Conservation (phyloP, 2,888 invertebrate species). For the Pammene fasciana region DNA sequence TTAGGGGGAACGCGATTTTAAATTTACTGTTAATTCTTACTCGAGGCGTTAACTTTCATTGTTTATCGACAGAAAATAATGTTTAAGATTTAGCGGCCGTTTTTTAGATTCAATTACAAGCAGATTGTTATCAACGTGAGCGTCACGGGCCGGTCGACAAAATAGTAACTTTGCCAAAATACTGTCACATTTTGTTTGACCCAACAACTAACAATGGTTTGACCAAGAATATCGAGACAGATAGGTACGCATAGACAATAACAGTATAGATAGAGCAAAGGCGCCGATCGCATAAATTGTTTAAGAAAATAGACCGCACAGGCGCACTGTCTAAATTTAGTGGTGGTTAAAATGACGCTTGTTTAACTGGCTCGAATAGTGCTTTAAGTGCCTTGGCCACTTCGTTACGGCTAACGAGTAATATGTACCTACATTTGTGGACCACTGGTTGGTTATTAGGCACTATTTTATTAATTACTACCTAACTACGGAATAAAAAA, state of each 20-base stretch:
- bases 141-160: no score
- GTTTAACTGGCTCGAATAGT: conserved; percentile 32
- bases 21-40: no score
- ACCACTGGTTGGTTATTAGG: neutral
- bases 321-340: conserved; percentile 49
- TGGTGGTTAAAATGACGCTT: conserved; percentile 43
- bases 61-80: no score
- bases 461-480: no score
- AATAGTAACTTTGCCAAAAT: no score
- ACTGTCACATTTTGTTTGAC: neutral
- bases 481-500: no score
- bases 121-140: no score
- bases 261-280: conserved; percentile 57
- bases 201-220: no score
- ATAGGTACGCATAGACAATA: neutral
- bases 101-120: no score
- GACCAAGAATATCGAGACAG: neutral
- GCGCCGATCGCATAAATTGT: conserved; percentile 75
- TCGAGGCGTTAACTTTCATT: no score
- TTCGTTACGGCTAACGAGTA: neutral
- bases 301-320: conserved; percentile 74
- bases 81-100: no score
- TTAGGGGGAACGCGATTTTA: no score
- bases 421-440: neutral
- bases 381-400: conserved; percentile 26